phyloP scores from a whole-genome alignment of 2,888 invertebrate species.

The Urechis unicinctus region DNA sequence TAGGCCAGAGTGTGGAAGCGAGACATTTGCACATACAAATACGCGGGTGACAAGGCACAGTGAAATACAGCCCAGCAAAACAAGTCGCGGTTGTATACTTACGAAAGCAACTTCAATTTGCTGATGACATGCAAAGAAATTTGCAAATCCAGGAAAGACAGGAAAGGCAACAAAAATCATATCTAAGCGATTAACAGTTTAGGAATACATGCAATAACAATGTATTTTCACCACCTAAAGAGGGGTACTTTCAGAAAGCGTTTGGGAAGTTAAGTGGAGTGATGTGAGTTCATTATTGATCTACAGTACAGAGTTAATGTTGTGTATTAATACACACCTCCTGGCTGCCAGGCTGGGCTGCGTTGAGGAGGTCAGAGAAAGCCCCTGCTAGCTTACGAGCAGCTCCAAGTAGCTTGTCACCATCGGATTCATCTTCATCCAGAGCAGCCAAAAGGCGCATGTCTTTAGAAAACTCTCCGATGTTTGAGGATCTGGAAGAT shows the following conservation, averaged over 20 bases:
- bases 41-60: neutral
- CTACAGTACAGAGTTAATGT: neutral
- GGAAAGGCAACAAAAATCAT: no score
- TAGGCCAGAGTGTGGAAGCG: no score
- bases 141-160: neutral
- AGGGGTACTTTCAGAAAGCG: no score
- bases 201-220: no score
- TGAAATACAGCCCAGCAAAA: no score
- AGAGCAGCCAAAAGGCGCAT: constrained; percentile 93
- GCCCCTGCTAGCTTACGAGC: constrained; percentile 86
- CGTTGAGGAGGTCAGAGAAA: constrained; percentile 82
- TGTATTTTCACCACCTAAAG: no score
- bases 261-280: no score
- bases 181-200: no score
- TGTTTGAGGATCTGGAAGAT: constrained; percentile 67
- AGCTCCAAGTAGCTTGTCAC: constrained; percentile 82
- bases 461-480: constrained; percentile 88
- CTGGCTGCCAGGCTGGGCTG: constrained; percentile 72
- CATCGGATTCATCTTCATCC: constrained; percentile 72
- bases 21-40: neutral
- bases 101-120: constrained; percentile 9
- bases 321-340: constrained; percentile 28
- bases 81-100: no score
- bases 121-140: neutral
- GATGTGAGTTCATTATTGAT: neutral